Evolutionary conservation across 2,797 vertebrate species (phyloP).

Genomic region (Dendrocincla tyrannina): DNA sequence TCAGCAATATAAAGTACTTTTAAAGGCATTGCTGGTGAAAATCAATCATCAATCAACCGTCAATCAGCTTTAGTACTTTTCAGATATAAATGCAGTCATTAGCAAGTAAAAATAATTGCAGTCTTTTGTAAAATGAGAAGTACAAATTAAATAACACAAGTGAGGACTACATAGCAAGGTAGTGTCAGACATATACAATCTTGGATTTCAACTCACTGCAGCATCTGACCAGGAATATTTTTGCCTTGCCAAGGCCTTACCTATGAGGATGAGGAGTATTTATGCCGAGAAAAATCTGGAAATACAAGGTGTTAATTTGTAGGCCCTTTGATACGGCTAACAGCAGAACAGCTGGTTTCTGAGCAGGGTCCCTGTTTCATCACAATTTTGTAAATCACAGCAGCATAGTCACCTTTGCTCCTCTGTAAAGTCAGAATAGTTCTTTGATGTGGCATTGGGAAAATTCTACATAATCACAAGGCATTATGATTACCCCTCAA

Average conservation of each 20-base stretch:
- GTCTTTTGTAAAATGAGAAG: background rate
- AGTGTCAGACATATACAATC: rapidly evolving
- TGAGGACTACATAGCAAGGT: background rate
- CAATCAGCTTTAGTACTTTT: background rate
- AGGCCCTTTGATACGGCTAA: background rate
- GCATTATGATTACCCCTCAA: background rate
- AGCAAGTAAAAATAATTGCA: background rate
- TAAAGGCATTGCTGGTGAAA: background rate
- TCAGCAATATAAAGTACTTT: background rate
- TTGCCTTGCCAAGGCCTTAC: background rate
- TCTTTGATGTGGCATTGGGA: background rate
- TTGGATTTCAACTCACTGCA: background rate
- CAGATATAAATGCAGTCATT: background rate
- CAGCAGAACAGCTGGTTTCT: background rate
- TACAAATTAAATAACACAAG: background rate
- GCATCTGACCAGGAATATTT: background rate
- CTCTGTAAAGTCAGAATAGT: background rate
- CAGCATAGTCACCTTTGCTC: background rate
- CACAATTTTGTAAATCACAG: background rate
- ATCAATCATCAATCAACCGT: background rate
- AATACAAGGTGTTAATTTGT: background rate
- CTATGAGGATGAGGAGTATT: background rate
- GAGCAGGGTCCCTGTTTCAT: background rate
- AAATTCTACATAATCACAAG: background rate
- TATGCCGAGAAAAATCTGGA: background rate